These are phyloP conservation scores for Frankliniella intonsa DNA, from an alignment of 2,888 invertebrate species.

Conservation along the genomic window DNA sequence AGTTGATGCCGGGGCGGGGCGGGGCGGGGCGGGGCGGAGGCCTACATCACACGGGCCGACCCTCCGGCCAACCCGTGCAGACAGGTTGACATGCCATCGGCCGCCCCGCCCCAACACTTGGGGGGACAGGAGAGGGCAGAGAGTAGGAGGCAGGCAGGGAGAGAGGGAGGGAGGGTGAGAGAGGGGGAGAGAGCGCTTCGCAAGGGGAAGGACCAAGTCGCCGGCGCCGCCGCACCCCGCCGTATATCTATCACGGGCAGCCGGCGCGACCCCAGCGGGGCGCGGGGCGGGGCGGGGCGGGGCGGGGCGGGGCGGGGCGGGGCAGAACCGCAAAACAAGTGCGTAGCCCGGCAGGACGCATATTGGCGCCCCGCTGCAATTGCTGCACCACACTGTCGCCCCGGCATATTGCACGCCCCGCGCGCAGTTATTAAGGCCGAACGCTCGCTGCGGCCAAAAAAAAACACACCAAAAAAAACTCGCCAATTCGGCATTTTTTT, in stretches of 20 bases:
- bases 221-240: background rate
- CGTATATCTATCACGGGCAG: slow-evolving; percentile 22
- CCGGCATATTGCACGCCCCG: background rate
- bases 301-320: background rate
- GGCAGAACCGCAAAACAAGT: background rate
- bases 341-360: background rate
- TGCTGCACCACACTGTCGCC: no score
- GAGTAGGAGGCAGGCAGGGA: no score
- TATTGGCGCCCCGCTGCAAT: background rate
- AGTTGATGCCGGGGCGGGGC: background rate
- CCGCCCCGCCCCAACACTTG: background rate
- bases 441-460: no score
- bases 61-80: background rate
- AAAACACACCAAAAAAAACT: no score
- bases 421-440: no score
- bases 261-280: background rate
- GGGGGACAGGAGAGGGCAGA: no score
- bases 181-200: no score
- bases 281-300: background rate
- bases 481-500: no score
- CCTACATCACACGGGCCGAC: background rate
- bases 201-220: background rate
- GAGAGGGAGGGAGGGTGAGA: no score
- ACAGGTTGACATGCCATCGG: slow-evolving; percentile 15
- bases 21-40: background rate